Percentiles rank a stretch among this genome's conserved stretches.
Conservation (phyloP, 2,797 vertebrate species). For the Tenualosa ilisha region DNA sequence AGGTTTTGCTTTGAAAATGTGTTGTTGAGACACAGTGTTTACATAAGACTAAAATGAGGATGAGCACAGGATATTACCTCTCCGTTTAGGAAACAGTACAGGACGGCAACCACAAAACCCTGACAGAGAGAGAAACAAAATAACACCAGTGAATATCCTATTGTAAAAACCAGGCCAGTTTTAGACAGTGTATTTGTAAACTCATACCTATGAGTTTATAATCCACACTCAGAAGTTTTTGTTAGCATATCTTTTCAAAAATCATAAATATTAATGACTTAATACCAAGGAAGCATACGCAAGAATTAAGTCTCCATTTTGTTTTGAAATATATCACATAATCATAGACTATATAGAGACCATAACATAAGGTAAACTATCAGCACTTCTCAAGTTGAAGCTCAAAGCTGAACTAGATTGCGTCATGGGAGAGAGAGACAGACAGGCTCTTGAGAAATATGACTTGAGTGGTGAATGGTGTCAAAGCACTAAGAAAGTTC, state of each 20-base stretch:
- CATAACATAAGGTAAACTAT: not conserved
- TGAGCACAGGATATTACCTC: constrained; percentile 65
- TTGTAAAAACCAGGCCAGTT: too few species aligned
- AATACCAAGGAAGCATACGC: too few species aligned
- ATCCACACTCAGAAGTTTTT: too few species aligned
- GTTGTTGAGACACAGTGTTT: not conserved
- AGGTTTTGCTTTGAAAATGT: not conserved
- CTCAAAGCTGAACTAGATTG: not conserved
- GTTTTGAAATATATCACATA: not conserved
- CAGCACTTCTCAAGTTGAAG: not conserved
- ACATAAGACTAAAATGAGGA: not conserved
- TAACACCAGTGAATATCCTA: not conserved
- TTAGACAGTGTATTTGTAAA: too few species aligned
- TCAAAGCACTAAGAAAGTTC: not conserved
- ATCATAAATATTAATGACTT: too few species aligned
- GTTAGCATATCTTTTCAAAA: too few species aligned
- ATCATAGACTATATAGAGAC: not conserved
- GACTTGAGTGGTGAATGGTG: not conserved
- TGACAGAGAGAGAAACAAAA: constrained; percentile 56
- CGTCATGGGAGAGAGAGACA: not conserved
- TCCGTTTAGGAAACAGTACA: constrained; percentile 93
- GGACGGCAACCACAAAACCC: constrained; percentile 93
- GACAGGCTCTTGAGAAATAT: not conserved
- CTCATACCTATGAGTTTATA: too few species aligned
- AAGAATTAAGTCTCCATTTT: not conserved